These are phyloP conservation scores for Drosophila leontia DNA, from an alignment of 1,140 invertebrate species.

Conservation along the genomic window DNA sequence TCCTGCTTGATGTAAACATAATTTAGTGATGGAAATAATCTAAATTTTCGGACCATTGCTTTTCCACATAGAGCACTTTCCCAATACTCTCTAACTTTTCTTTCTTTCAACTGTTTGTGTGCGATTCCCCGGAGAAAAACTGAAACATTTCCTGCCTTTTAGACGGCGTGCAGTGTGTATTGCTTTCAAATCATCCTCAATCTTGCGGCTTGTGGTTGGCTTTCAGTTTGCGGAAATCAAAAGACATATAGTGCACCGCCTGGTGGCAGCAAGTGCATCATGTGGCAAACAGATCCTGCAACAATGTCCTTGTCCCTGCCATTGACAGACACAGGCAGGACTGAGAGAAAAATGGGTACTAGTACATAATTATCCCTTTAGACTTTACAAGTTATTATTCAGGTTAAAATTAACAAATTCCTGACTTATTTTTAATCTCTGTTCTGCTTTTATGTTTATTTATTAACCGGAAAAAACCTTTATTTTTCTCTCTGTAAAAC, in stretches of 20 bases:
- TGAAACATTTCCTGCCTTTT: constrained; percentile 11
- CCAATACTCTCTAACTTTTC: too few relatives aligned
- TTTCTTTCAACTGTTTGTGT: constrained; percentile 1
- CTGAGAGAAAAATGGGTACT: neutral
- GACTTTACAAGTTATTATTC: too few relatives aligned
- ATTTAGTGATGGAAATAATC: neutral
- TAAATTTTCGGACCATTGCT: neutral
- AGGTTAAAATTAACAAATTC: neutral
- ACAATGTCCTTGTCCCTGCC: constrained; percentile 62
- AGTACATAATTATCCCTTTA: too few relatives aligned
- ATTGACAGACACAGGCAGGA: constrained; percentile 45
- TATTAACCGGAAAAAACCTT: neutral
- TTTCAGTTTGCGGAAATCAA: constrained; percentile 68
- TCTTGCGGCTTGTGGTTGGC: constrained; percentile 41
- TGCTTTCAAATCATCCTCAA: constrained; percentile 55
- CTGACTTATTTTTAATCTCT: neutral
- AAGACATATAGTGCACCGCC: constrained; percentile 69
- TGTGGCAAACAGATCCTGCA: constrained; percentile 56
- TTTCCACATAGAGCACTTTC: neutral
- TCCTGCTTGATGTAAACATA: neutral
- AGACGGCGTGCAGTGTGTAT: constrained; percentile 11
- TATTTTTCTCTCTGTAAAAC: neutral
- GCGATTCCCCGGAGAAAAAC: neutral
- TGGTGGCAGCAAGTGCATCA: constrained; percentile 67
- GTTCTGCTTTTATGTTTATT: neutral